Base-by-base conservation (phyloP, 2,888 invertebrate species). In the Trachelus troglodyta region DNA sequence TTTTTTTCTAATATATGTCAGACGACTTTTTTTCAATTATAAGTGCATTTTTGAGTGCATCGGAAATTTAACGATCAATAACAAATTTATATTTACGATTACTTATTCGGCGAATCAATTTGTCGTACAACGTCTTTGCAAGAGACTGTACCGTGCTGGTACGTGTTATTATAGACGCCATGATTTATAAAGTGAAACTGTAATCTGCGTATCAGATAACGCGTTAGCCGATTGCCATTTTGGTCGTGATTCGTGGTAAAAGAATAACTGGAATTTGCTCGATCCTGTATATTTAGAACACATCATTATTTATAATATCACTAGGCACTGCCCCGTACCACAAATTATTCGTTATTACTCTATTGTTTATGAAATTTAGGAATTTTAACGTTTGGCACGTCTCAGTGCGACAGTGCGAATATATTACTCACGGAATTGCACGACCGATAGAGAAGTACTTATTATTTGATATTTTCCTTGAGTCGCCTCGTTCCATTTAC, bases 401-500 rank as follows among this genome's bases (percentile, higher is more conserved):
- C 56, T 9, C 23, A 6, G 23, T 56, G 9, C 56, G 9, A 6
- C 23, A 9, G 56, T 56, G 56, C 23, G 23, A 56, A 56, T 56
- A 56, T 2, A 56, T 56, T 56, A 9, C 23, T 23, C 15, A 2
- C 23, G 23, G 9, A 56, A 56, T 56, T 56, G 23, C 56, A 56
- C 56, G 56, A 9, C 9, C 56, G 56, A 56, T 12, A 31, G 34
- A 71, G 12, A 34, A 71, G 3, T 34, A 34, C 31, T 71, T 34
- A 34, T 71, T 33, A 12, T 81, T 77, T 79, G 79, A 80, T 78
- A 79, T 81, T 84, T 85, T 83, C 78, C 77, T 75, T 75, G 79
- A 71, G 76, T 85, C 80, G 79, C 85, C 85, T 85, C 85, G 85
- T 84, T 76, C 83, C 80, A 84, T 81, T 84, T 83, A 83, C 82